Base-by-base conservation (phyloP, 2,797 vertebrate species). In the Peromyscus nudipes region DNA sequence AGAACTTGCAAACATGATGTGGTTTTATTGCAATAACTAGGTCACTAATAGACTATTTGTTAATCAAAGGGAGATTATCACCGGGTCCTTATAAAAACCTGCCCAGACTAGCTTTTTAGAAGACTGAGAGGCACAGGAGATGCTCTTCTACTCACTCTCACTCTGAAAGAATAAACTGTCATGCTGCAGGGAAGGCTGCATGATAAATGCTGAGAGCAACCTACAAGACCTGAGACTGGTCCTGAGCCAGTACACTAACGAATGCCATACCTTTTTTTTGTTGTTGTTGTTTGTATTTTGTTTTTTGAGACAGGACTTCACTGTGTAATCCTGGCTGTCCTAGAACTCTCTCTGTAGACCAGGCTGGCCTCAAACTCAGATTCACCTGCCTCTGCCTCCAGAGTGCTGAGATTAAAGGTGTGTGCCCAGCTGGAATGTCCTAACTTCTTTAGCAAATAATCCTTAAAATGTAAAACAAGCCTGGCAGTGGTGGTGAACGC, bases 181-280 rank as follows among this genome's bases (percentile, higher is more conserved):
- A 29, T 4, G 17, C 3, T 75, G 8, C 29, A 10, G 43, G 60
- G n/a, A 91, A 9, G 37, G 62, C 19, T 65, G 27, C 19, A 46
- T 1, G 46, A 75, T 52, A 85, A 94, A 57, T 27, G 73, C 43
- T 1, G 4, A 37, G 13, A 84, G 55, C 62, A 69, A 57, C 31
- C n/a, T n/a, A 2, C 0, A 77, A n/a, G 40, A 90, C 52, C 31
- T 79, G 83, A 65, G 17, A 75, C 1, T 65, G 57, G 19, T 57
- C 49, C 29, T 91, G 60, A 82, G 43, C 31, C 81, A 89, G 27
- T 85, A 81, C 77, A 75, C 27, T 89, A 81, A 89, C 95, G 49
- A 81, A 27, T 69, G 43, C 7, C 2, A 2, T 17, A 49, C 79
- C 49, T 62, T 81, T 34, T 89, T 67, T 9, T 62, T 62, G 21